phyloP scores from a whole-genome alignment of 92 coral and sea anemone species.

The Epizoanthus fatuus region DNA sequence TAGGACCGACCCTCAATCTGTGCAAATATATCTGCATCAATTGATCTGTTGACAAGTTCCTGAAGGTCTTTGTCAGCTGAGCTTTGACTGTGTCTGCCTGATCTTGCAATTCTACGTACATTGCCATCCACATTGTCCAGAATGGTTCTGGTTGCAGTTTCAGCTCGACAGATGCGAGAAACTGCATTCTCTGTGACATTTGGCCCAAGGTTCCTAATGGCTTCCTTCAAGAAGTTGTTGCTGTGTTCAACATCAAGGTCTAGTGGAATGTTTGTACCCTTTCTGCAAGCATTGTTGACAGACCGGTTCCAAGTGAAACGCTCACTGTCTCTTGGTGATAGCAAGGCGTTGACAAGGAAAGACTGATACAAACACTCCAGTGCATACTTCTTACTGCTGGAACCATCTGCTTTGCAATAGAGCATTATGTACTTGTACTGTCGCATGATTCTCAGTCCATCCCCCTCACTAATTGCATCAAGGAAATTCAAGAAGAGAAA shows the following conservation, averaged over 20 bases:
- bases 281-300: conserved; percentile 52
- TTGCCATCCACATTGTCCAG: conserved; percentile 50
- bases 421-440: conserved; percentile 61
- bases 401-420: conserved; percentile 55
- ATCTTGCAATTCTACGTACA: conserved; percentile 33
- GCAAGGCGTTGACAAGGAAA: conserved; percentile 57
- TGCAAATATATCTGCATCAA: conserved; percentile 32
- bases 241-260: conserved; percentile 76
- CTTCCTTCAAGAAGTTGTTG: conserved; percentile 65
- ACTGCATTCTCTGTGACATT: conserved; percentile 59
- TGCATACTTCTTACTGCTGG: conserved; percentile 58
- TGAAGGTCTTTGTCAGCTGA: conserved; percentile 63
- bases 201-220: conserved; percentile 78
- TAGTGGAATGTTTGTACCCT: conserved; percentile 71
- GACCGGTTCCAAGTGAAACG: conserved; percentile 61
- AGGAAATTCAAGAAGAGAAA: conserved; percentile 45
- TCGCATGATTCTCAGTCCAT: conserved; percentile 59
- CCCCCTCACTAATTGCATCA: conserved; percentile 66
- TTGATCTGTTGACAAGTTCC: conserved; percentile 61
- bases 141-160: conserved; percentile 35
- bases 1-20: not conserved
- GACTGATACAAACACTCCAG: conserved; percentile 69
- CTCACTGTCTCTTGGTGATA: conserved; percentile 60
- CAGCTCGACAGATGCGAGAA: conserved; percentile 50
- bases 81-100: conserved; percentile 64